A percentile compares a stretch with the other conserved stretches of the same genome.
Conservation (phyloP, 2,797 vertebrate genomes). For the Cyprinodon diabolis region DNA sequence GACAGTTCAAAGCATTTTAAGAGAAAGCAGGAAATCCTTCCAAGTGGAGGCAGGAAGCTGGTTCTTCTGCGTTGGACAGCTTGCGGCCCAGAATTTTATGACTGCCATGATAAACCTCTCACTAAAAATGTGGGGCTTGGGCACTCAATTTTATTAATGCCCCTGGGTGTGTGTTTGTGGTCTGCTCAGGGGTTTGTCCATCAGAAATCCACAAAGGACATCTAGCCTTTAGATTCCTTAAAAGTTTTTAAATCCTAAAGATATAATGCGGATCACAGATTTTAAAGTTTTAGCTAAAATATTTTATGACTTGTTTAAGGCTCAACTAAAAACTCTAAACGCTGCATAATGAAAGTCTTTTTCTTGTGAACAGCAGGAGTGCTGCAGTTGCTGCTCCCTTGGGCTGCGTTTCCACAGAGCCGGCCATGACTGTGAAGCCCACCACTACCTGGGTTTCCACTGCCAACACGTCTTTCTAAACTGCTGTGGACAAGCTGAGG, state of each 20-base stretch:
- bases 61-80: background rate
- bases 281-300: conserved; percentile 2
- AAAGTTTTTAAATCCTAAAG: background rate
- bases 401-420: conserved; percentile 83
- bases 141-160: background rate
- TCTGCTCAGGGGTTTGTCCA: background rate
- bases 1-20: background rate
- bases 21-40: background rate
- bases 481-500: conserved; percentile 86
- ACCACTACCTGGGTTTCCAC: conserved; percentile 85
- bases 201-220: background rate
- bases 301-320: background rate
- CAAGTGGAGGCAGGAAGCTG: background rate
- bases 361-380: conserved; percentile 81
- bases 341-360: background rate
- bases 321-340: background rate
- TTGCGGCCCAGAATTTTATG: background rate
- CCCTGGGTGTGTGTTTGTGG: background rate
- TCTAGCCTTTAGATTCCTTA: background rate
- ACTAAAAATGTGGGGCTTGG: conserved; percentile 1
- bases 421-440: conserved; percentile 83
- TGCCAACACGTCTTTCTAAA: conserved; percentile 88
- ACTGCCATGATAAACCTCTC: background rate
- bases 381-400: conserved; percentile 91
- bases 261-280: background rate